Conservation (phyloP, 2,888 invertebrate species). For the Dendrolimus houi region DNA sequence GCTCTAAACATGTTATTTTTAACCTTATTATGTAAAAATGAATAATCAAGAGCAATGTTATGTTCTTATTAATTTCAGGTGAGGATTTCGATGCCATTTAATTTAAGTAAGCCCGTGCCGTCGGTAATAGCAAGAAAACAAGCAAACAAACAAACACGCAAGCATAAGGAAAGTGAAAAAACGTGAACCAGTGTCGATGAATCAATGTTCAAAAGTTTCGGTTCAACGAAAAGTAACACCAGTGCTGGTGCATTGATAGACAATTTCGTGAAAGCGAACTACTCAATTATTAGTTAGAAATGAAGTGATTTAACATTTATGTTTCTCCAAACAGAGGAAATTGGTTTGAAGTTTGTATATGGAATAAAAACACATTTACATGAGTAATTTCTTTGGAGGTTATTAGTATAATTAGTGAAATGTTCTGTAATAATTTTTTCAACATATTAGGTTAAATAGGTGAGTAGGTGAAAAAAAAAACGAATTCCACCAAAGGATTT, state of each 20-base stretch:
- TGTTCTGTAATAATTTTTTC: no score
- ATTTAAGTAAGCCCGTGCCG: slow-evolving; percentile 65
- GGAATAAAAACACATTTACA: no score
- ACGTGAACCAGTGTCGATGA: slow-evolving; percentile 51
- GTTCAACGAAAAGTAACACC: slow-evolving; percentile 7
- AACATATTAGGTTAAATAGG: no score
- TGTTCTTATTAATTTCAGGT: slow-evolving; percentile 38
- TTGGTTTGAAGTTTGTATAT: background rate
- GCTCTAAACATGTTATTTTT: no score
- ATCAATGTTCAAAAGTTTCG: slow-evolving; percentile 1
- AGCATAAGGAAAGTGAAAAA: slow-evolving; percentile 6
- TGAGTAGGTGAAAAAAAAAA: no score
- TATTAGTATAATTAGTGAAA: no score
- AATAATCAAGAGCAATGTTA: no score
- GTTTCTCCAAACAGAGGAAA: background rate
- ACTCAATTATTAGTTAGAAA: slow-evolving; percentile 38
- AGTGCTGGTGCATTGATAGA: slow-evolving; percentile 25
- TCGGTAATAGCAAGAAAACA: slow-evolving; percentile 22
- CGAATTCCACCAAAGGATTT: no score
- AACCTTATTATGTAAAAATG: no score
- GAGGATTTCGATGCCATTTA: slow-evolving; percentile 73
- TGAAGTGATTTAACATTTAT: slow-evolving; percentile 15
- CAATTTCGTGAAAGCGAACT: slow-evolving; percentile 17
- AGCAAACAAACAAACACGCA: slow-evolving; percentile 7
- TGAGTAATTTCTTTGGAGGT: no score